These are phyloP conservation scores for Pelagia noctiluca DNA, from an alignment of 30 jellyfish, hydroid and myxozoan species.

Conservation along the genomic window DNA sequence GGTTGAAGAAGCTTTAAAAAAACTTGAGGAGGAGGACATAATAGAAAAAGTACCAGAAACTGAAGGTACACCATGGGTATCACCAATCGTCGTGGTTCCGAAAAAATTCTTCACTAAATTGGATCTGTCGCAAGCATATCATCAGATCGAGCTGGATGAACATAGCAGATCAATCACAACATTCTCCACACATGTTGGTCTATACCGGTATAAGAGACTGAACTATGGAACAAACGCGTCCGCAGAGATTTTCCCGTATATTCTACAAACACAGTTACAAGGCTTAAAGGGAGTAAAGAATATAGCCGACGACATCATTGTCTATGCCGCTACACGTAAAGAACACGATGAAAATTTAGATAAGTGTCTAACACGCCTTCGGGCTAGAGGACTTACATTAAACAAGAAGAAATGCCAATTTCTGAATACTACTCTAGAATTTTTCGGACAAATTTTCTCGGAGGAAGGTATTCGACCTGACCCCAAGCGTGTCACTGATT, in stretches of 20 bases:
- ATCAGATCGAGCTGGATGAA: constrained; percentile 40
- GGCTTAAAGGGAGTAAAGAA: constrained; percentile 10
- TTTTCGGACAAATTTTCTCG: not conserved
- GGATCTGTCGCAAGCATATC: constrained; percentile 42
- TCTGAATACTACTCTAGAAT: not conserved
- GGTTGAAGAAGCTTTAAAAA: constrained; percentile 4
- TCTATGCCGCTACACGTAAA: constrained; percentile 1
- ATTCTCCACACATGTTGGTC: constrained; percentile 54
- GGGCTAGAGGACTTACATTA: not conserved
- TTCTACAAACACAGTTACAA: constrained; percentile 9
- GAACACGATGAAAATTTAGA: constrained; percentile 30
- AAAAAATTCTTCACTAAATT: constrained; percentile 1
- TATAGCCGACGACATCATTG: constrained; percentile 40
- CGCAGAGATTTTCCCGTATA: constrained; percentile 36
- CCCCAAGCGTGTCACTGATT: not conserved
- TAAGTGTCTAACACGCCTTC: not conserved
- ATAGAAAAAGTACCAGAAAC: constrained; percentile 37
- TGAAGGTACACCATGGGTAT: constrained; percentile 13
- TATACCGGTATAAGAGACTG: constrained; percentile 41
- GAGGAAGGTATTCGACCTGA: not conserved
- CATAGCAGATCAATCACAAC: constrained; percentile 33
- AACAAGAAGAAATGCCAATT: not conserved
- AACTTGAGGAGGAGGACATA: constrained; percentile 12
- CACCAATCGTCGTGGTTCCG: not conserved
- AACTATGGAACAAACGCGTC: constrained; percentile 54